phyloP scores from a whole-genome alignment of 2,888 invertebrate genomes.

The Mesochorus sp. region DNA sequence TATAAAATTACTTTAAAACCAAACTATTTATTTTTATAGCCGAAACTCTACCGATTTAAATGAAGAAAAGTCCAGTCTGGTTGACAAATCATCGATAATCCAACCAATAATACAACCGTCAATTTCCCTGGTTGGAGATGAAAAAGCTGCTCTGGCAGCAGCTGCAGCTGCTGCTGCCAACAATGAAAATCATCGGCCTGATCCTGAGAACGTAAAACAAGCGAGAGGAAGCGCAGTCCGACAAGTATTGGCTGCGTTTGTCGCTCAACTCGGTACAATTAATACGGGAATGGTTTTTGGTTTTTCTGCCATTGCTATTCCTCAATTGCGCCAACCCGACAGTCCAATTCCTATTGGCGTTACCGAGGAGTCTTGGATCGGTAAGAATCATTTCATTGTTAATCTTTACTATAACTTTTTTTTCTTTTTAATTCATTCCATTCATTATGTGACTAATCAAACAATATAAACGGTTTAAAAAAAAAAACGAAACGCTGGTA shows the following conservation, averaged over 20 bases:
- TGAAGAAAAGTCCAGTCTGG: conserved; percentile 65
- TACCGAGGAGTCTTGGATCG: conserved; percentile 87
- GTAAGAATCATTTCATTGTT: conserved; percentile 79
- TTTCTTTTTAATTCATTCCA: no score
- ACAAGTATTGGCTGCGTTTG: conserved; percentile 86
- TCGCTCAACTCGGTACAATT: conserved; percentile 87
- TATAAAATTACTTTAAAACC: no score
- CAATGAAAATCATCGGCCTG: conserved; percentile 64
- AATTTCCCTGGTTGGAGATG: conserved; percentile 48
- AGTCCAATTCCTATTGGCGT: conserved; percentile 84
- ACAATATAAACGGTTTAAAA: no score
- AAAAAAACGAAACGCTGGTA: no score
- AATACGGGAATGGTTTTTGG: conserved; percentile 89
- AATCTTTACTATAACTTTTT: not conserved
- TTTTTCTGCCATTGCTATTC: conserved; percentile 87
- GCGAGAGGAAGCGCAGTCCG: conserved; percentile 73
- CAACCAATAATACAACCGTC: conserved; percentile 47
- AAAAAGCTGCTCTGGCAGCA: conserved; percentile 65
- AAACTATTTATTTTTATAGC: conserved; percentile 66
- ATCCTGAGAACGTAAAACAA: conserved; percentile 62
- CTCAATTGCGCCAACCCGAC: conserved; percentile 83
- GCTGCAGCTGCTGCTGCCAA: conserved; percentile 54
- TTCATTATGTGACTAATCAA: no score
- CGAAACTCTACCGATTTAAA: conserved; percentile 65
- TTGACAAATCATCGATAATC: conserved; percentile 42